Percentiles rank a stretch among this genome's conserved stretches.
Evolutionary conservation across 2,113 vertebrate genomes (phyloP).

Genomic region (Cinclus cinclus): DNA sequence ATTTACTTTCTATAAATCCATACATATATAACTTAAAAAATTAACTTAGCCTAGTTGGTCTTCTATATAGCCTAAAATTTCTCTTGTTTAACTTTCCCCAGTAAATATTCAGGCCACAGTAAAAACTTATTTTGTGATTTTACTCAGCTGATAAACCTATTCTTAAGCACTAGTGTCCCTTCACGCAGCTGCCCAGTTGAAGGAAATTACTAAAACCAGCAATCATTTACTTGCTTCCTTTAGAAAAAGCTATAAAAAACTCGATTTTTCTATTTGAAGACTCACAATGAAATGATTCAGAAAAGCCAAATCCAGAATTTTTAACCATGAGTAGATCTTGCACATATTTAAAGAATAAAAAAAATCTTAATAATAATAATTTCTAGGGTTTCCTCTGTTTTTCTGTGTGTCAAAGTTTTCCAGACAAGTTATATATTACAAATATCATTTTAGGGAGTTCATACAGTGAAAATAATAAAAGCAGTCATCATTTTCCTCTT

Average conservation of each 20-base stretch:
- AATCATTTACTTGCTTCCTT: neutral
- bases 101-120: neutral
- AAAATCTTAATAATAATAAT: neutral
- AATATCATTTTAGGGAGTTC: neutral
- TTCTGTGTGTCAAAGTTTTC: constrained; percentile 17
- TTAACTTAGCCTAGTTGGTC: neutral
- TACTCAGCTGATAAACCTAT: neutral
- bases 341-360: neutral
- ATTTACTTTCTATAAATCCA: neutral
- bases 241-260: neutral
- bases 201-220: constrained; percentile 1
- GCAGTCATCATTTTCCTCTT: neutral
- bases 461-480: neutral
- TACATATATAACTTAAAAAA: neutral
- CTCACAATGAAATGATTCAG: neutral
- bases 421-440: neutral
- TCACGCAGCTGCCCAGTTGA: neutral
- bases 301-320: neutral
- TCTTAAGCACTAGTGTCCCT: neutral
- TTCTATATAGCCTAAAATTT: neutral
- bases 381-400: neutral
- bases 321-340: neutral
- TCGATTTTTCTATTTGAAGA: constrained; percentile 9
- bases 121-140: constrained; percentile 15
- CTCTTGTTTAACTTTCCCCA: neutral